These are phyloP conservation scores for Enteromius thamalakanensis DNA, from an alignment of 2,797 vertebrate genomes.

Conservation along the genomic window DNA sequence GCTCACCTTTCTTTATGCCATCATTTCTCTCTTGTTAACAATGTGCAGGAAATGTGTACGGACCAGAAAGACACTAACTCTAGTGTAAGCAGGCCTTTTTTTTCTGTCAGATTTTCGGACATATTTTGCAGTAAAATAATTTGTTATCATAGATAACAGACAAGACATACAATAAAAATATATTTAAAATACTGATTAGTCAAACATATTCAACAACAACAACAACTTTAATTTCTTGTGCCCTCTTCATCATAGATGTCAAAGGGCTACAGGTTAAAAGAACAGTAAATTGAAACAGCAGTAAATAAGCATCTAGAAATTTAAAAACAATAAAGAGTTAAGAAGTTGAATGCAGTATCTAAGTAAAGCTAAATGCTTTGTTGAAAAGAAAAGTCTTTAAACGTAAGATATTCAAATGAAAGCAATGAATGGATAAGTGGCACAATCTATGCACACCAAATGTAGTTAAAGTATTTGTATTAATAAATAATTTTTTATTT, in stretches of 20 bases:
- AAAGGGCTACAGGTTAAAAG: no score
- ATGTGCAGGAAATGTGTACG: constrained; percentile 73
- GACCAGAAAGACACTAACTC: constrained; percentile 66
- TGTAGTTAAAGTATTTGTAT: not conserved
- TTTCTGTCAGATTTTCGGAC: constrained; percentile 50
- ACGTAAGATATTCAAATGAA: no score
- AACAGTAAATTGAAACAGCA: no score
- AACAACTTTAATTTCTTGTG: no score
- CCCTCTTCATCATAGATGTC: no score
- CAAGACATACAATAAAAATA: not conserved
- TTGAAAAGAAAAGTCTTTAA: no score
- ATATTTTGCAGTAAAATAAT: constrained; percentile 9
- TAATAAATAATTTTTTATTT: no score
- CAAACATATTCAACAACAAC: not conserved
- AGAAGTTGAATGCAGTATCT: no score
- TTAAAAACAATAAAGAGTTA: no score
- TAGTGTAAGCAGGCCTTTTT: constrained; percentile 72
- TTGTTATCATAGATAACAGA: not conserved
- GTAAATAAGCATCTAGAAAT: no score
- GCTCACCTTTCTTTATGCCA: constrained; percentile 69
- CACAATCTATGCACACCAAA: not conserved
- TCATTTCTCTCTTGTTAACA: constrained; percentile 70
- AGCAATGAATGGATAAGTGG: not conserved
- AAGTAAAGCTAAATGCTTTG: no score
- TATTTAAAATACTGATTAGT: not conserved